phyloP scores from a whole-genome alignment of 2,113 vertebrate species.

The Pangasianodon hypophthalmus region DNA sequence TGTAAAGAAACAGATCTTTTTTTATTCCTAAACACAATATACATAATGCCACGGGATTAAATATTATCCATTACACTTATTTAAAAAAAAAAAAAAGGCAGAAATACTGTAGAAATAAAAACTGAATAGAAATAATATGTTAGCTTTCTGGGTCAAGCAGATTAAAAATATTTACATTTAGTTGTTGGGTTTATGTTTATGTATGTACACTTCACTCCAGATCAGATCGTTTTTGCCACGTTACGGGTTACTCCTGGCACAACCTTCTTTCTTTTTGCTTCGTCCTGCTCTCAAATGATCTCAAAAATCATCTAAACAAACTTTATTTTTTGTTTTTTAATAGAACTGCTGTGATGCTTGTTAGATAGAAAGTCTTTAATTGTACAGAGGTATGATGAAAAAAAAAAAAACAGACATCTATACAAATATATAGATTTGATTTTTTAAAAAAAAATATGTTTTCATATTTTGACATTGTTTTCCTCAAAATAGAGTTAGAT shows the following conservation, averaged over 20 bases:
- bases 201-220: neutral
- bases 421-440: neutral
- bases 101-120: neutral
- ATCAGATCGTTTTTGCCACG: neutral
- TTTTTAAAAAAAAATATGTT: neutral
- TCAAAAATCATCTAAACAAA: neutral
- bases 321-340: neutral
- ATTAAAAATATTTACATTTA: neutral
- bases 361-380: neutral
- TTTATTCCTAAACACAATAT: neutral
- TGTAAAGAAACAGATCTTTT: neutral
- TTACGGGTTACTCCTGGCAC: neutral
- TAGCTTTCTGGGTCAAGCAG: neutral
- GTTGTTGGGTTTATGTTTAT: neutral
- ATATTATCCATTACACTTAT: neutral
- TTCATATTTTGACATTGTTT: neutral
- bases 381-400: neutral
- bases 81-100: neutral
- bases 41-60: neutral
- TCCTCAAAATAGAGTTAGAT: neutral
- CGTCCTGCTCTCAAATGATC: neutral
- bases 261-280: neutral
- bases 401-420: neutral
- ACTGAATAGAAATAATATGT: neutral
- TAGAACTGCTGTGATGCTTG: neutral